Base-by-base conservation (phyloP, 2,113 vertebrate species). In the Colistium nudipinnis region DNA sequence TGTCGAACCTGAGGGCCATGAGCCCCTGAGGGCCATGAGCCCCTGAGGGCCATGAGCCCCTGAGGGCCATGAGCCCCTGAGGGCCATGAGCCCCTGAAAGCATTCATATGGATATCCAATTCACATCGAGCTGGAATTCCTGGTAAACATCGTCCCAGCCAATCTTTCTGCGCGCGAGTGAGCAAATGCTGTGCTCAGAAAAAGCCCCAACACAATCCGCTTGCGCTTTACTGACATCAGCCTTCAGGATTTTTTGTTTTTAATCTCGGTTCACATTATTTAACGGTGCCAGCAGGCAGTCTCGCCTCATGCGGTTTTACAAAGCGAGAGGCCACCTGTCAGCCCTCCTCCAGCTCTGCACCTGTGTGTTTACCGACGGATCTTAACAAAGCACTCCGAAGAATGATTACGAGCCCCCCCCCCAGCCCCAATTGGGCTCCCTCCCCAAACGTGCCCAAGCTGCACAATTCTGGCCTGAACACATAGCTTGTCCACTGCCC, bases 361-460 rank as follows among this genome's bases (percentile, higher is more conserved):
- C 48, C 76, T 62, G 52, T 7, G 19, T 73, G 54, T 70, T 70
- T 24, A 28, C 36, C 20, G 56, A 28, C 63, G 12, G 22, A 41
- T 1, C 48, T 48, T 36, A 36, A 38, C 30, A 14, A 28, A 51
- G 13, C 30, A 35, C 54, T 61, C 44, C 27, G 31, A 71, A 49
- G 7, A 28, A 39, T 16, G 44, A 33, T 43, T 61, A 52, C 16
- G 33, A 8, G 7, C 35, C 16, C 22, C 60, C 73, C 27, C 43
- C 28, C 7, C 41, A 22, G 51, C 60, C 30, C 22, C 17, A 19
- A 0, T 24, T 60, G 63, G 54, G 61, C 66, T 19, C 19, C 11
- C 16, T 11, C 41, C 45, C 53, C 24, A n/a, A 84, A 80, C 48
- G 20, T 82, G 84, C 72, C 70, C 43, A 0, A 27, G 60, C 73